These are phyloP conservation scores for Thecocarcelia acutangulata DNA, from an alignment of 2,888 invertebrate species.

Conservation along the genomic window DNA sequence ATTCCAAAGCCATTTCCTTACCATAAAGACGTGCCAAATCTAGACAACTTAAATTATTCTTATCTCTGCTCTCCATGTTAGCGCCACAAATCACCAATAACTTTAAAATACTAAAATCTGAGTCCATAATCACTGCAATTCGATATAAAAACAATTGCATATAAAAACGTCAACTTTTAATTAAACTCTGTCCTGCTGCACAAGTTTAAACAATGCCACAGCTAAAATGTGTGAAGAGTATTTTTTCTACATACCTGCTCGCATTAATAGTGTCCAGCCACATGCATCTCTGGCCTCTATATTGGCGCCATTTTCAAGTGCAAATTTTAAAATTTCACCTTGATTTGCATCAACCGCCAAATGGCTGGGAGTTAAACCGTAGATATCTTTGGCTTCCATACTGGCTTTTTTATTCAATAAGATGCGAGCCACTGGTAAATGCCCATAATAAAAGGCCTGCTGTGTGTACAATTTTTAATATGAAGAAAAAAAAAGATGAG, in stretches of 20 bases:
- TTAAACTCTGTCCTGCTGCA: slow-evolving; percentile 38
- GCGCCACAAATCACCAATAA: slow-evolving; percentile 77
- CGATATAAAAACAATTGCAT: slow-evolving; percentile 10
- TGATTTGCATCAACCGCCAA: slow-evolving; percentile 80
- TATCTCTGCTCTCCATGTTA: slow-evolving; percentile 74
- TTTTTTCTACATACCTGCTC: slow-evolving; percentile 75
- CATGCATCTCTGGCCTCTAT: slow-evolving; percentile 77
- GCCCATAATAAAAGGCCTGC: slow-evolving; percentile 80
- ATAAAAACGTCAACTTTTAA: slow-evolving; percentile 28
- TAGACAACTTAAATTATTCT: slow-evolving; percentile 74
- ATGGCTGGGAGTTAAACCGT: slow-evolving; percentile 79
- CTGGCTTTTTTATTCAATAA: slow-evolving; percentile 79
- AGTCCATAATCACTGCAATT: slow-evolving; percentile 77
- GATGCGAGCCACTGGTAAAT: slow-evolving; percentile 78
- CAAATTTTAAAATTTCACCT: slow-evolving; percentile 79
- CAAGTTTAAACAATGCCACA: neutral
- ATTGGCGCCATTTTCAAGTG: slow-evolving; percentile 78
- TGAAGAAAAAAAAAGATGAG: neutral
- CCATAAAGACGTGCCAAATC: slow-evolving; percentile 77
- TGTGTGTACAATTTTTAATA: slow-evolving; percentile 55
- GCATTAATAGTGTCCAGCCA: slow-evolving; percentile 79
- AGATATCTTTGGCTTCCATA: slow-evolving; percentile 78
- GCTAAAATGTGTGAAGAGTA: neutral
- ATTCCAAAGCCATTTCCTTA: slow-evolving; percentile 73
- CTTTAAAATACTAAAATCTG: slow-evolving; percentile 77